Conservation (phyloP, 2,797 vertebrate genomes). For the Halcyon leucocephala region DNA sequence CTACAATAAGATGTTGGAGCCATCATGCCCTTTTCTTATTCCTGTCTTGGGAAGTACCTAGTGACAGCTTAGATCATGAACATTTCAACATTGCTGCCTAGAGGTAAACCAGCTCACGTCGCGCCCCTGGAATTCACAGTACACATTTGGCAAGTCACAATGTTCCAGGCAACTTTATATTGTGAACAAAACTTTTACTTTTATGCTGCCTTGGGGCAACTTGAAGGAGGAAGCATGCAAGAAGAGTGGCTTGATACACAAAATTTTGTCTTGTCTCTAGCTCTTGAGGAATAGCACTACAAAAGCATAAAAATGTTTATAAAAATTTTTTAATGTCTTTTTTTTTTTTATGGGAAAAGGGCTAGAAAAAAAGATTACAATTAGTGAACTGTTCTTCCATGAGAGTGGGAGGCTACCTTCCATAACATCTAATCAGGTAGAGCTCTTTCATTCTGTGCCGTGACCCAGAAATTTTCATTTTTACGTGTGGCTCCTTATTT, state of each 20-base stretch:
- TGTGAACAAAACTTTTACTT: background rate
- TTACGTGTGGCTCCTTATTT: background rate
- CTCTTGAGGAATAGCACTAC: background rate
- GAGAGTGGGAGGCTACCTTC: background rate
- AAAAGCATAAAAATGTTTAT: background rate
- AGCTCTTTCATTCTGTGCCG: accelerated
- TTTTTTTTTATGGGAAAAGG: background rate
- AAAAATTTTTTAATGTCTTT: background rate
- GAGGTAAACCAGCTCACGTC: background rate
- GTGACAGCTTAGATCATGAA: background rate
- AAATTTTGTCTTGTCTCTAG: background rate
- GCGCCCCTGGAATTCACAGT: background rate
- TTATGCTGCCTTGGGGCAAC: background rate
- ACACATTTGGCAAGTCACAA: accelerated
- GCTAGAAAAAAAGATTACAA: background rate
- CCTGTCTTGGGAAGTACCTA: background rate
- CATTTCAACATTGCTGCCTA: background rate
- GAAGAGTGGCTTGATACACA: background rate
- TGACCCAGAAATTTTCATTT: background rate
- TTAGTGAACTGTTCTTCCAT: background rate
- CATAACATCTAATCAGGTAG: background rate
- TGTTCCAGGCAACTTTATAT: background rate
- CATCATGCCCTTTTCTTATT: background rate
- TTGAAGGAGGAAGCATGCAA: background rate
- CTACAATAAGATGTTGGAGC: background rate